Conservation (phyloP, 2,797 vertebrate species). For the Melanotaenia pygmaea region DNA sequence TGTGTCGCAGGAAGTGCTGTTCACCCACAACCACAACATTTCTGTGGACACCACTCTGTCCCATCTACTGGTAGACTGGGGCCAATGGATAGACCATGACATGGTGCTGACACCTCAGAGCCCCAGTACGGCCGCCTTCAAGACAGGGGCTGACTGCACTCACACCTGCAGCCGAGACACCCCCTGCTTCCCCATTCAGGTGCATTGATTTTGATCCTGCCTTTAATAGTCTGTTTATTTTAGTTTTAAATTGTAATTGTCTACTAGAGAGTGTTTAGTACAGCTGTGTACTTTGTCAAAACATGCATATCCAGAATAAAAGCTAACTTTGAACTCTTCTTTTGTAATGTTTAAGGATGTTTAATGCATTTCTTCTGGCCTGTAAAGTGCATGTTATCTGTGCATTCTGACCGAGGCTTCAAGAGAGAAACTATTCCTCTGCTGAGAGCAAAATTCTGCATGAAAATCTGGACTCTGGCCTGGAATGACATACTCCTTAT, state of each 20-base stretch:
- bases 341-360: neutral
- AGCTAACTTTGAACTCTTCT: no score
- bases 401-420: neutral
- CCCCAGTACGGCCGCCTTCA: conserved; percentile 80
- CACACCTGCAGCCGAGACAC: conserved; percentile 78
- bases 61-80: conserved; percentile 87
- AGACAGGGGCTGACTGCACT: conserved; percentile 79
- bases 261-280: neutral
- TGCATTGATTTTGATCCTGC: conserved; percentile 15
- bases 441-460: neutral
- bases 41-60: conserved; percentile 82
- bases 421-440: neutral
- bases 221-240: neutral
- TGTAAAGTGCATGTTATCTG: no score
- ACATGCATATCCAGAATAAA: neutral
- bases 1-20: conserved; percentile 83
- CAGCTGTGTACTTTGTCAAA: neutral
- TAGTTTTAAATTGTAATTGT: neutral
- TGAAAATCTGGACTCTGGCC: neutral
- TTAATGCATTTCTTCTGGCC: no score
- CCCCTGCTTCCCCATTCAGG: conserved; percentile 84
- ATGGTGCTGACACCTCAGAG: conserved; percentile 85
- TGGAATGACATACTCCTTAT: neutral
- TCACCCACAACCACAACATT: conserved; percentile 84
- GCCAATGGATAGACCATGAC: conserved; percentile 88